Evolutionary conservation across 2,113 vertebrate genomes (phyloP).

Genomic region (Helogale parvula): DNA sequence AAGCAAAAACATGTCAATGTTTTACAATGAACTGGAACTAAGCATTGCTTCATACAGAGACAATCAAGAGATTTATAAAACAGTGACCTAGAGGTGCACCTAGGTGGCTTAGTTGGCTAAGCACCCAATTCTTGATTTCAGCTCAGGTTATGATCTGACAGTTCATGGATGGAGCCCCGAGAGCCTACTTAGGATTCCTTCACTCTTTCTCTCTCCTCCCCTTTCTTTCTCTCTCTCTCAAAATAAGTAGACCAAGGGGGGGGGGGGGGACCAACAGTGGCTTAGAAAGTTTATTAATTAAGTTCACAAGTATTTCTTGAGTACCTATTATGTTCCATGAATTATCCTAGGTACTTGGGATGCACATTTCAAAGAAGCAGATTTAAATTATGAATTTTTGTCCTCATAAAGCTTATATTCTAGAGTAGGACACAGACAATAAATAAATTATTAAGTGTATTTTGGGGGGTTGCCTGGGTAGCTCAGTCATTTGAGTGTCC

Average conservation of each 20-base stretch:
- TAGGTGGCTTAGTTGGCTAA: no score
- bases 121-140: no score
- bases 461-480: neutral
- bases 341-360: neutral
- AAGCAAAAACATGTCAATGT: conserved; percentile 21
- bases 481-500: no score
- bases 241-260: no score
- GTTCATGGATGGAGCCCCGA: no score
- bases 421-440: neutral
- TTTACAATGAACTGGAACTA: neutral
- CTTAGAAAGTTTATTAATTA: conserved; percentile 16
- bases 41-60: neutral
- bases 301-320: conserved; percentile 43
- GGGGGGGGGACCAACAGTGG: no score
- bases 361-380: neutral
- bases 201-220: no score
- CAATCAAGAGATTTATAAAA: conserved; percentile 11
- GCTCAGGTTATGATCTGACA: no score
- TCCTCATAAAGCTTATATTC: neutral
- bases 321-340: neutral
- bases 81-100: no score
- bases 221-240: no score
- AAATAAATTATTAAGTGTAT: neutral
- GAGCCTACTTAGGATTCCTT: no score
- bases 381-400: neutral